A percentile compares a stretch with the other conserved stretches of the same genome.
Conservation (phyloP, 2,797 vertebrate species). For the Sphaeramia orbicularis region DNA sequence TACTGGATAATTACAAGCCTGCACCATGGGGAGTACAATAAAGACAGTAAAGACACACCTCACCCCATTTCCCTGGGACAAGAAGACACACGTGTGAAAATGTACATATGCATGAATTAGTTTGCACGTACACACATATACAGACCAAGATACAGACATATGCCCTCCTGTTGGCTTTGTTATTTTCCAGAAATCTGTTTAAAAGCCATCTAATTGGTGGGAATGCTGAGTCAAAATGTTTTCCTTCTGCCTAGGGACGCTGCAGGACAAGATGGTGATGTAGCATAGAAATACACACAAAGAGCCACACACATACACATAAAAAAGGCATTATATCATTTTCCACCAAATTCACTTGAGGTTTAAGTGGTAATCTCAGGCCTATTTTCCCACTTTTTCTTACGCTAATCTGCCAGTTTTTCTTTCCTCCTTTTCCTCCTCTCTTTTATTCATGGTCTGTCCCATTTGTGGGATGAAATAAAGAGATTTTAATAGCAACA, state of each 20-base stretch:
- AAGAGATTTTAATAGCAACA: slow-evolving; percentile 32
- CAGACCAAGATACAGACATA: slow-evolving; percentile 34
- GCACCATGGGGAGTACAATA: slow-evolving; percentile 63
- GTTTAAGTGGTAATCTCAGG: slow-evolving; percentile 49
- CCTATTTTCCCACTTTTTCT: slow-evolving; percentile 53
- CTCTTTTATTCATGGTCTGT: slow-evolving; percentile 17
- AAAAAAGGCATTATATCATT: slow-evolving; percentile 36
- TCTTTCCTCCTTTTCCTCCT: slow-evolving; percentile 3
- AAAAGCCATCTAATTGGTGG: slow-evolving; percentile 60
- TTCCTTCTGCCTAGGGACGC: slow-evolving; percentile 28
- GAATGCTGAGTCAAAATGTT: slow-evolving; percentile 48
- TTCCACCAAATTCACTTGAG: slow-evolving; percentile 43
- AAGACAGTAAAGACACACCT: slow-evolving; percentile 60
- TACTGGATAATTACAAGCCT: slow-evolving; percentile 68
- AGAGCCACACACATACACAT: slow-evolving; percentile 23
- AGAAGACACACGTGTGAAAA: slow-evolving; percentile 20
- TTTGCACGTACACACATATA: slow-evolving; percentile 17
- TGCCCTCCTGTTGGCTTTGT: slow-evolving; percentile 40
- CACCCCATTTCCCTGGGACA: slow-evolving; percentile 34
- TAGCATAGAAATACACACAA: slow-evolving; percentile 21
- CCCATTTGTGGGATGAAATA: slow-evolving; percentile 54
- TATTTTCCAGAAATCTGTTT: slow-evolving; percentile 71
- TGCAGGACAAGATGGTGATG: slow-evolving; percentile 30
- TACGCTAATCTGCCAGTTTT: slow-evolving; percentile 30
- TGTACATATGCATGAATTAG: slow-evolving; percentile 4